Evolutionary conservation across 2,113 vertebrate genomes (phyloP).

Genomic region (Eudorcas thomsonii): DNA sequence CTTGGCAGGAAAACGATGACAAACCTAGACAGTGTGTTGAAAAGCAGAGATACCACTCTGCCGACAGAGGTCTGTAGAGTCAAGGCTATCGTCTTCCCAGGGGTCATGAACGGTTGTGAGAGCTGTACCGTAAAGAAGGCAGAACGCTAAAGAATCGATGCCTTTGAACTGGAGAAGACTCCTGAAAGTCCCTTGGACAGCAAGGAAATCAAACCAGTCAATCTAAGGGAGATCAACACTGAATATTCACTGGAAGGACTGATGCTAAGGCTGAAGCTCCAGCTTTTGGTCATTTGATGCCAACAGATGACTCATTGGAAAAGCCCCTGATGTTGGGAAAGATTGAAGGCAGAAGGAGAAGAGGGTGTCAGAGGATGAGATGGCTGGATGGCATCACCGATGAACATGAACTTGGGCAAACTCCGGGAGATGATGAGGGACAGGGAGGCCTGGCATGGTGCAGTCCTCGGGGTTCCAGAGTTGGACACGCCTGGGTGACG

Average conservation of each 20-base stretch:
- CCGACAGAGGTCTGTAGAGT: neutral
- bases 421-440: neutral
- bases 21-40: neutral
- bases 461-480: neutral
- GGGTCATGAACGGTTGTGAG: neutral
- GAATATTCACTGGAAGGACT: neutral
- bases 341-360: neutral
- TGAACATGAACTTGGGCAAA: neutral
- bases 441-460: neutral
- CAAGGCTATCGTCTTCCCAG: neutral
- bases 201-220: neutral
- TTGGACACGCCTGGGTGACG: neutral
- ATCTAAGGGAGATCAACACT: neutral
- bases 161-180: neutral
- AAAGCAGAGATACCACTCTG: neutral
- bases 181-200: neutral
- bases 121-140: neutral
- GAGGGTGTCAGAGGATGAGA: neutral
- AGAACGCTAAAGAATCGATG: neutral
- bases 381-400: neutral
- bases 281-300: neutral
- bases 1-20: neutral
- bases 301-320: neutral
- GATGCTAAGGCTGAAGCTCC: neutral
- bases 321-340: neutral